Percentiles rank a stretch among this genome's conserved stretches.
Evolutionary conservation across 2,888 invertebrate genomes (phyloP).

Genomic region (Pseudoips prasinana): DNA sequence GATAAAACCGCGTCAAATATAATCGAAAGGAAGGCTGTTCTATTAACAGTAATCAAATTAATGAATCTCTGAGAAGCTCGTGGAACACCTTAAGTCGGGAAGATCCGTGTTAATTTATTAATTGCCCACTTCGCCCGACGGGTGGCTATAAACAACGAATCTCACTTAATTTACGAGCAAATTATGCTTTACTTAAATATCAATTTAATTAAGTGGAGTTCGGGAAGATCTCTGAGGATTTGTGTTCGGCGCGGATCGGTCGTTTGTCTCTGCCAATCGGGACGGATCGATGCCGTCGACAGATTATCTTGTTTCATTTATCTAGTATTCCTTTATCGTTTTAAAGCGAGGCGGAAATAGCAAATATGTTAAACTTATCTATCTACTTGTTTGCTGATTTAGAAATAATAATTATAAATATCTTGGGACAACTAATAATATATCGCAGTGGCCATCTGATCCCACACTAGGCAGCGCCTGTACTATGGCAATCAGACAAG

Average conservation of each 20-base stretch:
- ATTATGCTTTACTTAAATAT: conserved; percentile 82
- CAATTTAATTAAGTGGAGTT: conserved; percentile 81
- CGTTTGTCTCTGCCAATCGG: conserved; percentile 70
- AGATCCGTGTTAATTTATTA: conserved; percentile 79
- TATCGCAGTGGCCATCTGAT: too few species aligned
- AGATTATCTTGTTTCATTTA: conserved; percentile 37
- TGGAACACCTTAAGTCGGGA: conserved; percentile 69
- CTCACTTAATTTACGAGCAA: conserved; percentile 80
- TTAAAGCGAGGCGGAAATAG: conserved; percentile 4
- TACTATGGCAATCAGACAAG: too few species aligned
- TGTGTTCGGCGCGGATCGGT: conserved; percentile 41
- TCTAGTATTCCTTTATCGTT: conserved; percentile 7
- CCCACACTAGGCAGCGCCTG: too few species aligned
- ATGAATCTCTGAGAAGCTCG: conserved; percentile 65
- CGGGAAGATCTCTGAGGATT: conserved; percentile 64
- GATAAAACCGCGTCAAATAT: conserved; percentile 25
- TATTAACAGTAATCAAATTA: conserved; percentile 68
- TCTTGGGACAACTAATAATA: too few species aligned
- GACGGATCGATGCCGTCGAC: conserved; percentile 37
- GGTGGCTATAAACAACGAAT: conserved; percentile 76
- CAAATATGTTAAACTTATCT: too few species aligned
- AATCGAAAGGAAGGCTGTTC: conserved; percentile 36
- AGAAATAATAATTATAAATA: too few species aligned
- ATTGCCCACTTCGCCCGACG: conserved; percentile 71
- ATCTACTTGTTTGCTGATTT: too few species aligned